Conservation (phyloP, 2,113 vertebrate genomes). For the Procavia capensis region DNA sequence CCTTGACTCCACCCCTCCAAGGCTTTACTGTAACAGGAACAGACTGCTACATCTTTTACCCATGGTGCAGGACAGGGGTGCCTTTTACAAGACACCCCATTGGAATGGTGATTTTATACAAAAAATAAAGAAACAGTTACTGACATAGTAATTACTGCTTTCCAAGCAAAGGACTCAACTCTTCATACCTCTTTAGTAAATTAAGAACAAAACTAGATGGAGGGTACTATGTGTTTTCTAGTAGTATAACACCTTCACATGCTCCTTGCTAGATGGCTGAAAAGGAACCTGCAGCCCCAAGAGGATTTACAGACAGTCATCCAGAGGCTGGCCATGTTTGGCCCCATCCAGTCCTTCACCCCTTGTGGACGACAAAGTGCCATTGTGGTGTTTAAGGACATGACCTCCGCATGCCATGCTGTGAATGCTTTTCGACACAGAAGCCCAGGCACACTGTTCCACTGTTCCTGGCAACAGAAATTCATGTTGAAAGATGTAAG, state of each 20-base stretch:
- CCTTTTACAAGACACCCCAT: background rate
- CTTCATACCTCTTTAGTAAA: background rate
- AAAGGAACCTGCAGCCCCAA: constrained; percentile 30
- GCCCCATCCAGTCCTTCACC: constrained; percentile 58
- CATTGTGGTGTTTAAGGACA: constrained; percentile 62
- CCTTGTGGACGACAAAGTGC: constrained; percentile 66
- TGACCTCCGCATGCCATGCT: constrained; percentile 67
- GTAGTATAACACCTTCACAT: constrained; percentile 42
- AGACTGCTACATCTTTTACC: background rate
- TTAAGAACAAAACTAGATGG: background rate
- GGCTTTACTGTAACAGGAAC: too few relatives aligned
- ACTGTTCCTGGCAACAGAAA: constrained; percentile 74
- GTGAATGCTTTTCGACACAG: constrained; percentile 49
- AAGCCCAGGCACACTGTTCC: background rate
- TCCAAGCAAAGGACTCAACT: background rate
- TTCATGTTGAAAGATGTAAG: constrained; percentile 72
- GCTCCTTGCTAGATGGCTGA: constrained; percentile 67
- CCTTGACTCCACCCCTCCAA: too few relatives aligned
- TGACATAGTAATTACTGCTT: background rate
- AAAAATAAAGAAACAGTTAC: background rate
- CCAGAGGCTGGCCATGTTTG: constrained; percentile 57
- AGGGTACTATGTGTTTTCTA: constrained; percentile 62
- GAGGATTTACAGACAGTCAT: constrained; percentile 11
- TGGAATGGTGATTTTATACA: background rate
- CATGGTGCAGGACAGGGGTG: too few relatives aligned